Percentiles rank a stretch among this genome's conserved stretches.
Conservation (phyloP, 92 coral and sea anemone species). For the Epizoanthus rinbou region DNA sequence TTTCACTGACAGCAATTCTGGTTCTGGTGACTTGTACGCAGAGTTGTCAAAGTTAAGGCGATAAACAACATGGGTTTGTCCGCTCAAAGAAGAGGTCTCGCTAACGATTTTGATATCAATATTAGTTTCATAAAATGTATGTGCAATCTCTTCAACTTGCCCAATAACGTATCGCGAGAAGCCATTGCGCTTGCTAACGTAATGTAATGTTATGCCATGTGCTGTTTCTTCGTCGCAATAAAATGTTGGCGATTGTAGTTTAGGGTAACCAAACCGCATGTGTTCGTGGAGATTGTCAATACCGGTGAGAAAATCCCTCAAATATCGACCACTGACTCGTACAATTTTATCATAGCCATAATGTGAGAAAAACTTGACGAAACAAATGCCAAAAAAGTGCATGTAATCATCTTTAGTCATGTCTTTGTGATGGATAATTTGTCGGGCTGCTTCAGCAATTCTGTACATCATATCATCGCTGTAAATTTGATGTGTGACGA, state of each 20-base stretch:
- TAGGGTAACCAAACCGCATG: conserved; percentile 89
- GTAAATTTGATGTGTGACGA: conserved; percentile 77
- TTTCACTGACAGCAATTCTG: conserved; percentile 43
- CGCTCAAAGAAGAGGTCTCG: conserved; percentile 7
- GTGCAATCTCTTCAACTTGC: conserved; percentile 76
- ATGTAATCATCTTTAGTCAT: conserved; percentile 76
- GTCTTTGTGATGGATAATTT: conserved; percentile 58
- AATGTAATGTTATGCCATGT: conserved; percentile 71
- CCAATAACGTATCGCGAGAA: conserved; percentile 80
- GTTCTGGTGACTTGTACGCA: conserved; percentile 53
- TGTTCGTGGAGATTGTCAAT: conserved; percentile 88
- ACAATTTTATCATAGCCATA: conserved; percentile 87
- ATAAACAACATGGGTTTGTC: conserved; percentile 53
- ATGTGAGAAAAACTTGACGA: conserved; percentile 79
- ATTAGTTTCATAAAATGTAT: conserved; percentile 62
- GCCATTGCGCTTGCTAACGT: conserved; percentile 73
- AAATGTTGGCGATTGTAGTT: conserved; percentile 81
- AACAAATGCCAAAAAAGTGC: conserved; percentile 80
- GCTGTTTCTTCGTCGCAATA: conserved; percentile 83
- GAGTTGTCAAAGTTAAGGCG: conserved; percentile 68
- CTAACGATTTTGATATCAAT: conserved; percentile 60
- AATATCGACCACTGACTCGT: conserved; percentile 81
- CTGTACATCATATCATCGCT: conserved; percentile 64
- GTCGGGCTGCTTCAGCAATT: conserved; percentile 67
- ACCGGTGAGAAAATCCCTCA: conserved; percentile 81